Percentiles rank a stretch among this genome's conserved stretches.
Conservation (phyloP, 2,888 invertebrate genomes). For the Dolomedes plantarius region DNA sequence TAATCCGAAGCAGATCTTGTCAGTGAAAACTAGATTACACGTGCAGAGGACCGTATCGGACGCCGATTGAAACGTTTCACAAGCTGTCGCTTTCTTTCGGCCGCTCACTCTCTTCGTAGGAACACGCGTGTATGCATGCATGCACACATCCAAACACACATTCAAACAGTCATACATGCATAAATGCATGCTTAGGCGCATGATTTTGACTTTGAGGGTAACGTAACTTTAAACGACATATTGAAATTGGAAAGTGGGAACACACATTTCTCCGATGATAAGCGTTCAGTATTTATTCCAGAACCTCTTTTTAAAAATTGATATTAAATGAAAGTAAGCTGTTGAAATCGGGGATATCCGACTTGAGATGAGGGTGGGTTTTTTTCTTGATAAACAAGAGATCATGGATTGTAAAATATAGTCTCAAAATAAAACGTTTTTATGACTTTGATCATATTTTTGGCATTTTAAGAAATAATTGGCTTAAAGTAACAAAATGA, state of each 20-base stretch:
- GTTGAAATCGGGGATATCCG: too few relatives aligned
- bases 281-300: too few relatives aligned
- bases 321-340: too few relatives aligned
- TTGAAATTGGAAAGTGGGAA: neutral
- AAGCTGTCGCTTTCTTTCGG: slow-evolving; percentile 14
- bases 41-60: slow-evolving; percentile 52
- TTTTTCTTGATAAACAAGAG: too few relatives aligned
- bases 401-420: too few relatives aligned
- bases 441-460: too few relatives aligned
- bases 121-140: neutral
- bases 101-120: neutral
- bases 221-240: neutral
- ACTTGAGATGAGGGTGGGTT: too few relatives aligned
- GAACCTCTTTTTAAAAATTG: too few relatives aligned
- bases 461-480: too few relatives aligned
- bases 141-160: slow-evolving; percentile 2
- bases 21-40: slow-evolving; percentile 54
- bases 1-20: slow-evolving; percentile 63
- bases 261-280: too few relatives aligned
- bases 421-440: too few relatives aligned
- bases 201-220: neutral
- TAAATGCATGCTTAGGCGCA: neutral
- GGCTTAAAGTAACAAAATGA: too few relatives aligned
- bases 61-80: slow-evolving; percentile 18
- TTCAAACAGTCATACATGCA: neutral